Conservation (phyloP, 2,113 vertebrate species). For the Heptranchias perlo region DNA sequence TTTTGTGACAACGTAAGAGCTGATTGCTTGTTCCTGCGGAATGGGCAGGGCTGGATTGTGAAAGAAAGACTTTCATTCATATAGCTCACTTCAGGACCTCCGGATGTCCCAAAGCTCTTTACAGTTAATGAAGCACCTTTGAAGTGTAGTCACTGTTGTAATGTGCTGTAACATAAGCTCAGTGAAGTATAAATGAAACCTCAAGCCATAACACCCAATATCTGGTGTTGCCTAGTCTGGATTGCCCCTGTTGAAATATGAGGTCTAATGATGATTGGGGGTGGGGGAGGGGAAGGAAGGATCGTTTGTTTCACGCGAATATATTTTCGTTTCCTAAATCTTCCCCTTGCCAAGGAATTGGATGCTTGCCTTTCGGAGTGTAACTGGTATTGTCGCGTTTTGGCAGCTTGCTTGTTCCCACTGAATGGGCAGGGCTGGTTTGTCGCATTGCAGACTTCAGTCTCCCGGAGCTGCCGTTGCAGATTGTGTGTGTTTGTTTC, state of each 20-base stretch:
- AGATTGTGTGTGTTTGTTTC: neutral
- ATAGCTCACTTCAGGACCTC: too few species aligned
- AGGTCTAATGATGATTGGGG: too few species aligned
- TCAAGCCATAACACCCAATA: neutral
- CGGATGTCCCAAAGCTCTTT: too few species aligned
- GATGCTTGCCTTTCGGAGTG: neutral
- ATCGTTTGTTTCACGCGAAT: neutral
- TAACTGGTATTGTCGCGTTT: neutral
- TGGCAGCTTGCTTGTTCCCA: neutral
- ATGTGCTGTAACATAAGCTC: neutral
- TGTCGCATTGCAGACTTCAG: slow-evolving; percentile 31
- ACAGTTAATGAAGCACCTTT: too few species aligned
- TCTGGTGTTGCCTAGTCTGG: neutral
- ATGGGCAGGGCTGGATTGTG: neutral
- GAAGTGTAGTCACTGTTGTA: too few species aligned
- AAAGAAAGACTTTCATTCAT: too few species aligned
- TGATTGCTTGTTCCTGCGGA: neutral
- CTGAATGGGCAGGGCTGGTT: slow-evolving; percentile 1
- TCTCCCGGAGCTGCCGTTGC: neutral
- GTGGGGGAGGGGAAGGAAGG: too few species aligned
- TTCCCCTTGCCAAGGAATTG: neutral
- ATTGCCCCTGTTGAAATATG: neutral
- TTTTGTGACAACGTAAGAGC: too few species aligned
- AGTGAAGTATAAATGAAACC: neutral
- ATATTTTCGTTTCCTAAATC: neutral